Percentiles rank a stretch among this genome's conserved stretches.
phyloP scores from a whole-genome alignment of 2,797 vertebrate species.

The Labroides dimidiatus region DNA sequence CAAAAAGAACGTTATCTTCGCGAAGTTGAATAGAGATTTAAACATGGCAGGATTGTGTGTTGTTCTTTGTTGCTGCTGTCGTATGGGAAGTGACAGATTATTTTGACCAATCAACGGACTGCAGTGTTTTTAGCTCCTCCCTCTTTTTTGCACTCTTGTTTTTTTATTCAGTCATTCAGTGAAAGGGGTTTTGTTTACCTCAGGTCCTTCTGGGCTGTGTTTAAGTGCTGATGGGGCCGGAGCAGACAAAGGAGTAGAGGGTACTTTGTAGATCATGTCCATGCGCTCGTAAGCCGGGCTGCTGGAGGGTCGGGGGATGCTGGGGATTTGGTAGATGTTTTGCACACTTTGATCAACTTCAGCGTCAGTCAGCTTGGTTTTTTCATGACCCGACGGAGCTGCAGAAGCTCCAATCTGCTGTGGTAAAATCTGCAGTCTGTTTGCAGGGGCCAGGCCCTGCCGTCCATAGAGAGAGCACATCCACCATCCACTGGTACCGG shows the following conservation, averaged over 20 bases:
- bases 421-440: conserved; percentile 88
- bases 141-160: too few species aligned
- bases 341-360: conserved; percentile 11
- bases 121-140: too few species aligned
- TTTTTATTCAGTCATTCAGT: too few species aligned
- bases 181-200: too few species aligned
- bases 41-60: too few species aligned
- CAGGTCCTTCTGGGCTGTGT: conserved; percentile 70
- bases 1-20: too few species aligned
- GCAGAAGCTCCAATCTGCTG: conserved; percentile 40
- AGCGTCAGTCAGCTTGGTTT: not conserved
- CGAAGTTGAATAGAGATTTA: too few species aligned
- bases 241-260: conserved; percentile 53
- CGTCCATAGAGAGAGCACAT: conserved; percentile 89
- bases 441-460: conserved; percentile 93
- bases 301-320: conserved; percentile 31
- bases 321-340: conserved; percentile 88
- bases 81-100: too few species aligned
- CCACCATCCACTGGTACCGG: conserved; percentile 93
- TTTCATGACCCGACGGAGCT: conserved; percentile 7
- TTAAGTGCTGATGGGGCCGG: conserved; percentile 57
- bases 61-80: too few species aligned
- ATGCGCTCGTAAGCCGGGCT: conserved; percentile 85
- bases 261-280: conserved; percentile 83
- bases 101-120: too few species aligned